Conservation (phyloP, 2,113 vertebrate species). For the Tyrannus savana region DNA sequence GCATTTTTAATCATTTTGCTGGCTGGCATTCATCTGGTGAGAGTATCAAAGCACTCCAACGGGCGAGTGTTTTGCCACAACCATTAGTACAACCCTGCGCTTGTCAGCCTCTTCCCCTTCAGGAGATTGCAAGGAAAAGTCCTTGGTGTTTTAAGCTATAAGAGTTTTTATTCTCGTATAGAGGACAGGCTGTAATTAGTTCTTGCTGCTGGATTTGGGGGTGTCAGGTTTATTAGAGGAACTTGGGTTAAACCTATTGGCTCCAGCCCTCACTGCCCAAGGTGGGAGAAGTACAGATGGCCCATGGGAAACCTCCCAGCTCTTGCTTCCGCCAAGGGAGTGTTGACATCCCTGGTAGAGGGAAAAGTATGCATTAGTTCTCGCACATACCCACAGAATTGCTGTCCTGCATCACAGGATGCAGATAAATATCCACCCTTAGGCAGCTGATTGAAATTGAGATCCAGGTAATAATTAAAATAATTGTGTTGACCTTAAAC, state of each 20-base stretch:
- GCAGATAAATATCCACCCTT: not conserved
- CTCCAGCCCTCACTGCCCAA: not conserved
- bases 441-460: not conserved
- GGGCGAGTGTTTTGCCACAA: not conserved
- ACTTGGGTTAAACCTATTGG: not conserved
- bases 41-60: slow-evolving; percentile 13
- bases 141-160: not conserved
- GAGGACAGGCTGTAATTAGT: not conserved
- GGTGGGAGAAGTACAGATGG: not conserved
- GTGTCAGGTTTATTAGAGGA: not conserved
- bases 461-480: slow-evolving; percentile 27
- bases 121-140: not conserved
- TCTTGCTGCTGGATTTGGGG: not conserved
- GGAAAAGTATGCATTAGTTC: accelerated
- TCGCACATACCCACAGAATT: not conserved
- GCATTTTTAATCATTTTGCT: slow-evolving; percentile 70
- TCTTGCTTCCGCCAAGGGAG: not conserved
- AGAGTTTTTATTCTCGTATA: not conserved
- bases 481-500: not conserved
- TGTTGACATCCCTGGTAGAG: not conserved
- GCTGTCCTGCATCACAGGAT: not conserved
- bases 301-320: not conserved
- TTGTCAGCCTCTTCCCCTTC: not conserved
- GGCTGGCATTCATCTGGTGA: slow-evolving; percentile 50
- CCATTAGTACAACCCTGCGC: not conserved